Evolutionary conservation across 2,113 vertebrate species (phyloP).

Genomic region (Melanostigma gelatinosum): DNA sequence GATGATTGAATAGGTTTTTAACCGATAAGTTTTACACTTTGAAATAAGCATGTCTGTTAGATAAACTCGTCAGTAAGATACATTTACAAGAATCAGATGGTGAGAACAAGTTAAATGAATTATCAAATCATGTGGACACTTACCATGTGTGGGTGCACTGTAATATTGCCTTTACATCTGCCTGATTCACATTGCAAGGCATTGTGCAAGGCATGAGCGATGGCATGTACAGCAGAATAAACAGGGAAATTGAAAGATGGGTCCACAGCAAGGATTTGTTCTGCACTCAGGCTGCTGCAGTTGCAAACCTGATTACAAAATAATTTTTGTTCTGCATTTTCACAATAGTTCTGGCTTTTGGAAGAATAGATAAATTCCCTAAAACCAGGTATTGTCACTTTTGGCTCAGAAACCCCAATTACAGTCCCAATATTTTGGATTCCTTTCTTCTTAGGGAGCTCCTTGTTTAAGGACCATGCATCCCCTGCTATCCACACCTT

Average conservation of each 20-base stretch:
- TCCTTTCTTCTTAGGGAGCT: conserved; percentile 66
- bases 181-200: conserved; percentile 79
- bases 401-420: conserved; percentile 81
- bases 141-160: conserved; percentile 85
- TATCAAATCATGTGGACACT: conserved; percentile 25
- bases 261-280: background rate
- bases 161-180: conserved; percentile 68
- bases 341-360: background rate
- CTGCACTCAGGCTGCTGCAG: conserved; percentile 21
- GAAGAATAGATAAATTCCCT: conserved; percentile 66
- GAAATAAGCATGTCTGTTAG: background rate
- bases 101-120: background rate
- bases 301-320: conserved; percentile 78
- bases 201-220: conserved; percentile 85
- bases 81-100: background rate
- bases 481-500: conserved; percentile 89
- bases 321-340: fast-evolving
- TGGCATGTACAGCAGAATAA: conserved; percentile 82
- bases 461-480: conserved; percentile 80
- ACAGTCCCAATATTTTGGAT: conserved; percentile 80
- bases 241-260: conserved; percentile 75
- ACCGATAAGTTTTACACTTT: background rate
- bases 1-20: background rate
- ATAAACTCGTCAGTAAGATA: background rate
- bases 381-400: conserved; percentile 71